Percentiles rank a stretch among this genome's conserved stretches.
phyloP scores from a whole-genome alignment of 2,888 invertebrate genomes.

The Cloeon dipterum region DNA sequence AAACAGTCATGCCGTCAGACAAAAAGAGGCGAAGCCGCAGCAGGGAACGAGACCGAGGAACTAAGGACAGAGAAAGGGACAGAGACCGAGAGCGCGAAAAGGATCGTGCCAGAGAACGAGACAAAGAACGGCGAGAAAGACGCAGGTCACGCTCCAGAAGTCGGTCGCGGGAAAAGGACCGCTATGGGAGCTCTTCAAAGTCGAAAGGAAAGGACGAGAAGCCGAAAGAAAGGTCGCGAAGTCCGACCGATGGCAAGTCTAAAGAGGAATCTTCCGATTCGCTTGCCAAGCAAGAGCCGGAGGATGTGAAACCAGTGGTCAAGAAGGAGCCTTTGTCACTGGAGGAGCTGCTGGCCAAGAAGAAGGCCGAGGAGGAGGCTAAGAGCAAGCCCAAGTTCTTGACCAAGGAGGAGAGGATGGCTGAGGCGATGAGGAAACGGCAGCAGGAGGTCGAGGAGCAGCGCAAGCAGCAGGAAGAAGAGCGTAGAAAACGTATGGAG shows the following conservation, averaged over 20 bases:
- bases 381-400: slow-evolving; percentile 92
- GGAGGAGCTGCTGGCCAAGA: slow-evolving; percentile 85
- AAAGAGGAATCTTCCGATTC: slow-evolving; percentile 7
- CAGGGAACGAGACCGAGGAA: slow-evolving; percentile 9
- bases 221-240: slow-evolving; percentile 6
- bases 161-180: slow-evolving; percentile 17
- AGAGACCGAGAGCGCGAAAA: slow-evolving; percentile 8
- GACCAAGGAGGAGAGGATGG: slow-evolving; percentile 84
- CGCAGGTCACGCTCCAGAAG: slow-evolving; percentile 17
- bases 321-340: slow-evolving; percentile 79
- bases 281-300: slow-evolving; percentile 14
- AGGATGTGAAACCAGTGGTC: slow-evolving; percentile 15
- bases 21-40: slow-evolving; percentile 18
- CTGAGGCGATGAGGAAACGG: slow-evolving; percentile 67
- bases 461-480: slow-evolving; percentile 44
- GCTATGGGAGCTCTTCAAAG: slow-evolving; percentile 12
- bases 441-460: slow-evolving; percentile 73
- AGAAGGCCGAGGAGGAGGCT: slow-evolving; percentile 87
- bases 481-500: slow-evolving; percentile 32
- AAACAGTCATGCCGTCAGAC: slow-evolving; percentile 24
- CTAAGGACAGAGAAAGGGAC: slow-evolving; percentile 10
- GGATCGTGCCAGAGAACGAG: slow-evolving; percentile 8
- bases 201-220: slow-evolving; percentile 14
- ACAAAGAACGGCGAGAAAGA: slow-evolving; percentile 13
- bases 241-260: slow-evolving; percentile 6